Base-by-base conservation (phyloP, 2,113 vertebrate species). In the Tetrao urogallus region DNA sequence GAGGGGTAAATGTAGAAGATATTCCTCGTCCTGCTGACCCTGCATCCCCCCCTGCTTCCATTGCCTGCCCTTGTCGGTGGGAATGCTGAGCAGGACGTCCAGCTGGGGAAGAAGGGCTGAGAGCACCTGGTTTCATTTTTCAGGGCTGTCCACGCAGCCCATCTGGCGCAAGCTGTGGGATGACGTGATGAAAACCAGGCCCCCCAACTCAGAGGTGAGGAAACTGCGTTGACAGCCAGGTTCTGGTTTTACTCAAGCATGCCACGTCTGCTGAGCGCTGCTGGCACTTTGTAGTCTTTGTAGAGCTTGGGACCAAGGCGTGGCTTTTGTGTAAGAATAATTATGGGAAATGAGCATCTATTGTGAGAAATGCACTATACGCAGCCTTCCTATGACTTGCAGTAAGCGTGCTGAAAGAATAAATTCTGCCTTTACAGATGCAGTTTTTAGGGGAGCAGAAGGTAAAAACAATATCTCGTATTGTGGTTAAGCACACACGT, bases 141-240 rank as follows among this genome's bases (percentile, higher is more conserved):
- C 61, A 99, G 99, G 98, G 38, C 97, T 99, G 77, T 99, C 99
- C 1, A 99, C 98, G 5, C 95, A 97, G 86, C 93, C 97, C 47
- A 96, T 98, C 69, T 99, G 99, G 99, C 96, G 97, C 61, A 94
- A 96, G 81, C 91, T 99, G 61, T 98, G 98, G 87, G 97, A 97
- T 5, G 97, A 98, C 4, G 96, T 99, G 78, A 97, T 97, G 93
- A 98, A 98, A 92, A 98, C 97, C 71, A 98, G 98, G 83, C 97
- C 97, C 3, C 97, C 97, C 88, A 96, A 97, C 92, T 97, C 96
- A 5, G 98, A 98, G 98, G 98, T 98, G 95, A 97, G 98, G 71
- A 90, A 77, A 17, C 52, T 30, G 15, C 15, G 5, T 28, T 54
- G 52, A 54, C 27, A 27, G 27, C 27, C 52, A 54, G 52, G 52